Conservation (phyloP, 37 sponge, comb jelly and placozoan species). For the Beroe forskalii region DNA sequence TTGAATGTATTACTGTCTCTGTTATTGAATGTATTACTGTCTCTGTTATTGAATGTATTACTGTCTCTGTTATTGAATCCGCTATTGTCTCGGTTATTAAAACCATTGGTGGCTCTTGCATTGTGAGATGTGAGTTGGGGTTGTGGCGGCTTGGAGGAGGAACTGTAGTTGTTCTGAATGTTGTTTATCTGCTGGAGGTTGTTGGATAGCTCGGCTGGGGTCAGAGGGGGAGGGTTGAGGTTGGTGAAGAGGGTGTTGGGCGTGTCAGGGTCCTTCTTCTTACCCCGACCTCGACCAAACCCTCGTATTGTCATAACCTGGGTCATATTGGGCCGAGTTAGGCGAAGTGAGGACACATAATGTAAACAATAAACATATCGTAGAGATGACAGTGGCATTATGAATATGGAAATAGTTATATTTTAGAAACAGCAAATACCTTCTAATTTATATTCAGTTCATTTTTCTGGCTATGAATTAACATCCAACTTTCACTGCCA, state of each 20-base stretch:
- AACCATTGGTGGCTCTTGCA: slow-evolving; percentile 1
- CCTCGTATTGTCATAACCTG: slow-evolving; percentile 6
- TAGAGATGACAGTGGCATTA: too few species aligned
- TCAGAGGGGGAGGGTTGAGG: not conserved
- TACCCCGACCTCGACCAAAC: slow-evolving; percentile 43
- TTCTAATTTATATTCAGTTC: too few species aligned
- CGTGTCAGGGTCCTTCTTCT: not conserved
- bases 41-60: not conserved
- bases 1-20: not conserved
- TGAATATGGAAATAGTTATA: too few species aligned
- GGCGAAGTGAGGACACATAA: too few species aligned
- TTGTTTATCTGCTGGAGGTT: not conserved
- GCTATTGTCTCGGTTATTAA: not conserved
- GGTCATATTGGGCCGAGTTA: too few species aligned
- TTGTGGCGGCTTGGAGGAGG: not conserved
- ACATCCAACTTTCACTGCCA: too few species aligned
- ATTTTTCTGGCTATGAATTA: too few species aligned
- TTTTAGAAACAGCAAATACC: too few species aligned
- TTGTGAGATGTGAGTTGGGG: not conserved
- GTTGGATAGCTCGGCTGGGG: not conserved
- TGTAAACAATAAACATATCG: too few species aligned
- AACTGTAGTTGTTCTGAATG: not conserved
- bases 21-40: not conserved
- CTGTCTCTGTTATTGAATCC: not conserved
- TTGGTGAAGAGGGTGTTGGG: slow-evolving; percentile 20